Evolutionary conservation across 2,888 invertebrate genomes (phyloP).

Genomic region (Lepidochitona cinerea): DNA sequence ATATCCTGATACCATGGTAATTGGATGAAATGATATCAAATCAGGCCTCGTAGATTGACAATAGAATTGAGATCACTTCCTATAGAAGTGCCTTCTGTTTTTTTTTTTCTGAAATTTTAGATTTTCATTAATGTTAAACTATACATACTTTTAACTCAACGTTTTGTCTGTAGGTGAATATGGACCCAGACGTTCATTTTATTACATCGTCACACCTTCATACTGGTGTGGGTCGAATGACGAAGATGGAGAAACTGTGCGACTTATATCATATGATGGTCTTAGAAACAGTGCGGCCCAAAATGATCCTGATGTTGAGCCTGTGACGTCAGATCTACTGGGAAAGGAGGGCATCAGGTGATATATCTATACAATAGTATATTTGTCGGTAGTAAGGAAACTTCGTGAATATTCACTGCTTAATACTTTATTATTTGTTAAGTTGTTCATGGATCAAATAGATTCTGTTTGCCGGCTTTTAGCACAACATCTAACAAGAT

Average conservation of each 20-base stretch:
- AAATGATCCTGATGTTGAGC: slow-evolving; percentile 79
- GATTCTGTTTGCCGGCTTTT: too few species aligned
- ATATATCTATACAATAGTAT: too few species aligned
- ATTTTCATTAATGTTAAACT: background rate
- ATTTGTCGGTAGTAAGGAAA: too few species aligned
- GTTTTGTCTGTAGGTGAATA: slow-evolving; percentile 77
- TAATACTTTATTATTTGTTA: too few species aligned
- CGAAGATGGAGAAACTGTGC: background rate
- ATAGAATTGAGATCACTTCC: background rate
- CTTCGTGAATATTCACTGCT: too few species aligned
- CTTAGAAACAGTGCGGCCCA: slow-evolving; percentile 55
- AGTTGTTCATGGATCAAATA: too few species aligned
- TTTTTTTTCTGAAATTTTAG: background rate
- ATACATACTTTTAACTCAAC: background rate
- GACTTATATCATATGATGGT: slow-evolving; percentile 46
- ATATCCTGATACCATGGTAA: too few species aligned
- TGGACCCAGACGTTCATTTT: slow-evolving; percentile 81
- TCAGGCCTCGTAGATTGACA: too few species aligned
- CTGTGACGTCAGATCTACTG: slow-evolving; percentile 74
- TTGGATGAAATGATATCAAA: too few species aligned
- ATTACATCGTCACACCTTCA: slow-evolving; percentile 82
- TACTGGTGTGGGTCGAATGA: slow-evolving; percentile 75
- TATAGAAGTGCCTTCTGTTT: background rate
- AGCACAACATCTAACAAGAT: too few species aligned
- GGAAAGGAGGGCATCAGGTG: slow-evolving; percentile 51